Conservation (phyloP, 2,113 vertebrate species). For the Elgaria multicarinata region DNA sequence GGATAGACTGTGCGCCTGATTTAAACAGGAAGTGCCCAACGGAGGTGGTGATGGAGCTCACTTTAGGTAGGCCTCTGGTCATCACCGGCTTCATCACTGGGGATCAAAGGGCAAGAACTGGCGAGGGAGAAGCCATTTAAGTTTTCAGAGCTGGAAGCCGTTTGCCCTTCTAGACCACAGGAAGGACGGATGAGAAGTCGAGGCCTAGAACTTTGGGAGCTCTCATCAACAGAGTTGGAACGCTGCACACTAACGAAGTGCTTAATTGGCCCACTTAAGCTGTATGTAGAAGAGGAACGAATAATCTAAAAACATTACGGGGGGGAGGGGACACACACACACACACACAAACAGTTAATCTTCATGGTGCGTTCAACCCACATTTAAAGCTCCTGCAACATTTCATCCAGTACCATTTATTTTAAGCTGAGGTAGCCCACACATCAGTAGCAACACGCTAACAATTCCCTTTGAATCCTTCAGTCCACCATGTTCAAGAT, state of each 20-base stretch:
- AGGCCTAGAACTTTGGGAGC: conserved; percentile 72
- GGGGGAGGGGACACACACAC: too few species aligned
- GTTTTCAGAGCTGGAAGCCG: conserved; percentile 55
- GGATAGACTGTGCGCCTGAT: not conserved
- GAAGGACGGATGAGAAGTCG: conserved; percentile 70
- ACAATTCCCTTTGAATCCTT: not conserved
- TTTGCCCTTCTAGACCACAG: conserved; percentile 61
- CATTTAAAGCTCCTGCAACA: not conserved
- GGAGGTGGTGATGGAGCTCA: conserved; percentile 63
- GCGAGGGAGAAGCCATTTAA: conserved; percentile 31
- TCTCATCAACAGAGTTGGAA: conserved; percentile 84
- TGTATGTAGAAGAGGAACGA: conserved; percentile 82
- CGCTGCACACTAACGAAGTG: conserved; percentile 75
- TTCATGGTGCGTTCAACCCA: conserved; percentile 9
- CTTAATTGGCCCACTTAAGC: conserved; percentile 80
- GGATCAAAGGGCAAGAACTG: conserved; percentile 25
- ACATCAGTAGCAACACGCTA: not conserved
- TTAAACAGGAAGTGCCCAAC: not conserved
- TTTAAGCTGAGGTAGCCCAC: not conserved
- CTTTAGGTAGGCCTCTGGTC: conserved; percentile 56
- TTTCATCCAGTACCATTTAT: not conserved
- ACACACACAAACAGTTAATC: conserved; percentile 65
- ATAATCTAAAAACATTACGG: conserved; percentile 81
- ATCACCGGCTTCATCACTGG: conserved; percentile 64
- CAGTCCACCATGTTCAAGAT: not conserved